Conservation (phyloP, 2,113 vertebrate species). For the Peromyscus leucopus region DNA sequence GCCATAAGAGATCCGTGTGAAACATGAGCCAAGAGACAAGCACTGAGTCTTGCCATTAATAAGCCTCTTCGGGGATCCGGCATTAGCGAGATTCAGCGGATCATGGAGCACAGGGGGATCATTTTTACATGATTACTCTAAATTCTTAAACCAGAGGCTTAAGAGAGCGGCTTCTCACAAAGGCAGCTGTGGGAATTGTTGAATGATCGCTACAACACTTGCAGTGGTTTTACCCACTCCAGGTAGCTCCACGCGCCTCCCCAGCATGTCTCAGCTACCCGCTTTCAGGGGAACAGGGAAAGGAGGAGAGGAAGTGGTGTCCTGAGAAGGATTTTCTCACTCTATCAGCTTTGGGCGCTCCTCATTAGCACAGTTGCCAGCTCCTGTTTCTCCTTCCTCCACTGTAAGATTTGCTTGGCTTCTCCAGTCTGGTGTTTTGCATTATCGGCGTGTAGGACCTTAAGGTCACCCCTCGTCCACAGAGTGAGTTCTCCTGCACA, state of each 20-base stretch:
- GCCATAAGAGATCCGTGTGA: conserved; percentile 90
- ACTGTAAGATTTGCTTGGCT: not conserved
- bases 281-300: conserved; percentile 42
- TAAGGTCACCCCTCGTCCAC: not conserved
- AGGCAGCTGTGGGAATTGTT: conserved; percentile 92
- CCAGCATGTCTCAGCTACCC: conserved; percentile 81
- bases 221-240: conserved; percentile 85
- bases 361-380: not conserved
- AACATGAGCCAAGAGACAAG: conserved; percentile 90
- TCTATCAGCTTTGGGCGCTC: not conserved
- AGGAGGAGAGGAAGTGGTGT: not conserved
- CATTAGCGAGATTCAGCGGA: conserved; percentile 91
- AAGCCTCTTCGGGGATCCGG: conserved; percentile 92
- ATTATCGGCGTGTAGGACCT: not conserved
- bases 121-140: conserved; percentile 96
- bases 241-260: conserved; percentile 83
- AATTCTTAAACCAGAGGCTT: conserved; percentile 94
- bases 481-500: conserved; percentile 15
- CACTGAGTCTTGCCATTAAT: conserved; percentile 92
- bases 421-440: not conserved
- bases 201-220: conserved; percentile 92
- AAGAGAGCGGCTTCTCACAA: conserved; percentile 93
- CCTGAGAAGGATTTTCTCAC: conserved; percentile 26
- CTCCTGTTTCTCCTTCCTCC: not conserved
- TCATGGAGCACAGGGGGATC: conserved; percentile 92